Base-by-base conservation (phyloP, 2,113 vertebrate species). In the Caracal caracal region DNA sequence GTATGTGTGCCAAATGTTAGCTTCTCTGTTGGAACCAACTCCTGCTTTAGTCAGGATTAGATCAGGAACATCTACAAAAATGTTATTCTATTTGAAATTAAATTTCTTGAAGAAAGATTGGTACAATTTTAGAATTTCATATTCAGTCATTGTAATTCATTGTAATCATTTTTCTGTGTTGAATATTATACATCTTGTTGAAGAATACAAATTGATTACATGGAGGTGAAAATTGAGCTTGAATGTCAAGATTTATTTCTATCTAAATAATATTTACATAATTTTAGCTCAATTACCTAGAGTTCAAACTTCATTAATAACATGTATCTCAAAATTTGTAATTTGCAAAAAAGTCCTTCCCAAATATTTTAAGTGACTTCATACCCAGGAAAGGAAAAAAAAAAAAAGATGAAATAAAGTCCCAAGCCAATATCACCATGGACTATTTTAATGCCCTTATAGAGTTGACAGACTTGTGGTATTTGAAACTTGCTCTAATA, bases 171-270 rank as follows among this genome's bases (percentile, higher is more conserved):
- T 90, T 92, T 35, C 51, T 2, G 20, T 86, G 17, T 28, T 70
- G 26, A 70, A 40, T 79, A 47, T 71, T 49, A 13, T 63, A 5
- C 51, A 11, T 84, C 16, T 90, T 68, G 20, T 28, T 47, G 37
- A 71, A 10, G 35, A 91, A 91, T 63, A 40, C 7, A 82, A 71
- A 85, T 92, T 81, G 28, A 83, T 83, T 93, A 56, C 43, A 12
- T n/a, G 40, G 43, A 66, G 71, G 6, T 91, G 26, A 81, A 68
- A 84, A 71, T 28, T 93, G 19, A 93, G 47, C 49, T 95, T 93
- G 28, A 65, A 90, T 65, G 37, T 70, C 22, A 84, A 80, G 16
- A 85, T 78, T 85, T 90, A 84, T 95, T 70, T 96, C 51, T 88
- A 73, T 20, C 30, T 87, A 89, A 82, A 92, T 83, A 84, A 33